A percentile compares a stretch with the other conserved stretches of the same genome.
These are phyloP conservation scores for Aphidius gifuensis DNA, from an alignment of 1,140 invertebrate species.

Conservation along the genomic window DNA sequence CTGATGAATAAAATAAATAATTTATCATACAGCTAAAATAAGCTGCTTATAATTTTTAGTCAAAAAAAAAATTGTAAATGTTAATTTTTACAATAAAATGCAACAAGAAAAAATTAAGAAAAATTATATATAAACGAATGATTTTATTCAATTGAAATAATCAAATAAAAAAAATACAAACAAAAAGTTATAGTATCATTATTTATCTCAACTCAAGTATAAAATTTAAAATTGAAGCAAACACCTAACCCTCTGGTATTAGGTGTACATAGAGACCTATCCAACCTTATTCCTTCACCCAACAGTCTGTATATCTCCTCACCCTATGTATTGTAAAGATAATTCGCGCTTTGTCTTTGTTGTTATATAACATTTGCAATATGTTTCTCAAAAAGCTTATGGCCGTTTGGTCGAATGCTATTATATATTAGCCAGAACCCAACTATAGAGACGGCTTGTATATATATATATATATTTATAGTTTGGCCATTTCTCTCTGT, in stretches of 20 bases:
- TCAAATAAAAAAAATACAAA: background rate
- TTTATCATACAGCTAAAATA: too few species aligned
- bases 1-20: too few species aligned
- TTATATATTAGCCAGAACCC: too few species aligned
- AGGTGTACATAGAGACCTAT: background rate
- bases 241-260: conserved; percentile 11
- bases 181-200: conserved; percentile 2
- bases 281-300: too few species aligned
- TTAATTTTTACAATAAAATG: too few species aligned
- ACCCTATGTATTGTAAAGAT: background rate
- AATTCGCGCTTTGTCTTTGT: conserved; percentile 11
- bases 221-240: conserved; percentile 15
- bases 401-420: too few species aligned
- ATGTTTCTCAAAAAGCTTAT: conserved; percentile 4
- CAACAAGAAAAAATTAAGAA: too few species aligned
- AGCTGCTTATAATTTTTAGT: too few species aligned
- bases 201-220: conserved; percentile 8
- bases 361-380: conserved; percentile 11
- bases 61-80: too few species aligned
- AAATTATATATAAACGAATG: background rate
- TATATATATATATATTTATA: too few species aligned
- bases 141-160: background rate
- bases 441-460: too few species aligned
- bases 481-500: too few species aligned
- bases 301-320: background rate